Conservation (phyloP, 2,113 vertebrate species). For the Callocephalon fimbriatum region DNA sequence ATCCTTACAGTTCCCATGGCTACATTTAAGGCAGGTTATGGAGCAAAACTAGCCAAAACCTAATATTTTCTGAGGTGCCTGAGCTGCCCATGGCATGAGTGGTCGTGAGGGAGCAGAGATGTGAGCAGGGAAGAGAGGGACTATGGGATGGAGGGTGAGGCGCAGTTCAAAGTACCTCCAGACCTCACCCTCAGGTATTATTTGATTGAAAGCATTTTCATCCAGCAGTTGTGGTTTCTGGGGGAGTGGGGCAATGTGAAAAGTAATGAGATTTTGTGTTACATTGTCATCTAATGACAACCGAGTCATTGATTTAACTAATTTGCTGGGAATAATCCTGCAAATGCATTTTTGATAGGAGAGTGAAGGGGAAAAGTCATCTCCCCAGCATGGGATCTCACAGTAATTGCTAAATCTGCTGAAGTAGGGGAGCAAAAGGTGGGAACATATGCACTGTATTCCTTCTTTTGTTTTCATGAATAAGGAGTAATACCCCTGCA, state of each 20-base stretch:
- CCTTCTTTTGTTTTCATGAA: neutral
- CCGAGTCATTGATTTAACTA: neutral
- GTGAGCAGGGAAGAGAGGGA: neutral
- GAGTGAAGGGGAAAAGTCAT: neutral
- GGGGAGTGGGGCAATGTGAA: neutral
- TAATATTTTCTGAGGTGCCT: rapidly evolving
- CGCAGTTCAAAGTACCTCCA: rapidly evolving
- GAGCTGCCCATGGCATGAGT: rapidly evolving
- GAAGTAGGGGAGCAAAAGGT: neutral
- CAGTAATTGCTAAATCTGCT: neutral
- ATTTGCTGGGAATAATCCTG: neutral
- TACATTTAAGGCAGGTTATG: neutral
- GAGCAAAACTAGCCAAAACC: neutral
- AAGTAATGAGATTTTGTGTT: neutral
- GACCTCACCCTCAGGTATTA: neutral
- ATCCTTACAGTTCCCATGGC: rapidly evolving
- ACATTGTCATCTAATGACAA: neutral
- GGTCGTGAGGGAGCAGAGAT: rapidly evolving
- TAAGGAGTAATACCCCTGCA: neutral
- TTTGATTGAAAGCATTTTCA: neutral
- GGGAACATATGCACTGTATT: neutral
- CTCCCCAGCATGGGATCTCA: neutral
- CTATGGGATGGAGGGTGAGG: no score
- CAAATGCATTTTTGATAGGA: neutral
- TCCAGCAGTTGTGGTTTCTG: neutral